A percentile compares a stretch with the other conserved stretches of the same genome.
phyloP scores from a whole-genome alignment of 2,113 vertebrate genomes.

The Amphilophus citrinellus region DNA sequence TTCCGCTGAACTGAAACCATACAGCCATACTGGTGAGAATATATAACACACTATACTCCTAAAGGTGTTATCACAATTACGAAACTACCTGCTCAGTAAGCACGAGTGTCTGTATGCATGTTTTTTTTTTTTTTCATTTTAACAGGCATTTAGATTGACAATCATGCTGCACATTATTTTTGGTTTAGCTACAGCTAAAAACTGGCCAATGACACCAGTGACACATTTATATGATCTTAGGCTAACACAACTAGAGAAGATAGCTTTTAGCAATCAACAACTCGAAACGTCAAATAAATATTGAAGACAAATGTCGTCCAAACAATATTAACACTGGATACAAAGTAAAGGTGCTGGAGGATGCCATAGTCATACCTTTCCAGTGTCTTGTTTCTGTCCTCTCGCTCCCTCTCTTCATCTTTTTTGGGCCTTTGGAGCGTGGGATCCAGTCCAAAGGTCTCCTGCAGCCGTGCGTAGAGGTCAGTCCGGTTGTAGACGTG shows the following conservation, averaged over 20 bases:
- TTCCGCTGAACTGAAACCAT: background rate
- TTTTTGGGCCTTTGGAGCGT: constrained; percentile 88
- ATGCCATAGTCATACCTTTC: constrained; percentile 83
- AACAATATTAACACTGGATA: background rate
- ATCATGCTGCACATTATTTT: background rate
- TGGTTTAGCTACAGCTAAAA: background rate
- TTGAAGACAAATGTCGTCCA: background rate
- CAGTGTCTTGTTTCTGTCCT: constrained; percentile 84
- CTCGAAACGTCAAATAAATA: background rate
- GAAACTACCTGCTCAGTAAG: background rate
- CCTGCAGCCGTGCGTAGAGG: constrained; percentile 93
- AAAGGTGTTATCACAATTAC: background rate
- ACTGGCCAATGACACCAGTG: background rate
- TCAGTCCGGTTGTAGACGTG: constrained; percentile 97
- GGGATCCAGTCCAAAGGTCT: constrained; percentile 95
- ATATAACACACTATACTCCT: background rate
- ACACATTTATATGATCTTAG: background rate
- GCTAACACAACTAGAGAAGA: fast-evolving
- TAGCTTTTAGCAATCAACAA: background rate
- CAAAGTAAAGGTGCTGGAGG: background rate
- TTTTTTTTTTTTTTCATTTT: no score
- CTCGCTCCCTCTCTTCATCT: constrained; percentile 86
- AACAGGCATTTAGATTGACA: background rate
- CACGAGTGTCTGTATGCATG: no score
- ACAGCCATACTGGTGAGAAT: background rate